Evolutionary conservation across 2,797 vertebrate genomes (phyloP), one percentile per base, ranked within the genome.

Genomic region (Echeneis naucrates): DNA sequence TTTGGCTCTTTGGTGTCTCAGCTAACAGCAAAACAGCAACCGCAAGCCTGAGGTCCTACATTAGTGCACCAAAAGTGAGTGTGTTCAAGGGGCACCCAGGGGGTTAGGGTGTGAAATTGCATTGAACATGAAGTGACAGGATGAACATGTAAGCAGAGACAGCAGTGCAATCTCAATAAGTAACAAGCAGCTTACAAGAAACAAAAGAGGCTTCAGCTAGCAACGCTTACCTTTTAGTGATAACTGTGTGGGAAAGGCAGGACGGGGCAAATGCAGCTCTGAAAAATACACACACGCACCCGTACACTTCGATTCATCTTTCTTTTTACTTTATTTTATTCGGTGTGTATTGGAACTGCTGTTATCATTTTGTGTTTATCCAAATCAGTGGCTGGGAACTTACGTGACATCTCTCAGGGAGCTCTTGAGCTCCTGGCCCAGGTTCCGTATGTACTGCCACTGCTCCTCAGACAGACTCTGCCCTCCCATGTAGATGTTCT

Each of bases 191-290:
- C 23, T 55, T 21, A 30, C n/a, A 60, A 56, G 8, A 42, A 42
- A 42, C 44, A 30, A 21, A 32, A 33, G 40, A 42, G 19, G 52
- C 72, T 48, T 70, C 68, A 81, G 58, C 72, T 72, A 75, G 81
- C 77, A 69, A 82, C 54, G 77, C 88, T 94, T 94, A 96, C 96
- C 95, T 95, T 93, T 89, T 95, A 57, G 94, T 95, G 68, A 96
- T 94, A 74, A 94, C 55, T 40, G 91, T 95, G 88, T 96, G 96
- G 64, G 96, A 95, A 71, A 96, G 89, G 82, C 96, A 96, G n/a
- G 95, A 96, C 0, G 95, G 95, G 24, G 95, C 95, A 57, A 96
- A 96, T 40, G 94, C 94, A 30, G 94, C 95, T 71, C 96, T 96
- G 68, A 75, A 88, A 88, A 69, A 78, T 42, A 87, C 0, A 76